Evolutionary conservation across 2,113 vertebrate species (phyloP), one percentile per base, ranked within the genome.

Genomic region (Tetrax tetrax): DNA sequence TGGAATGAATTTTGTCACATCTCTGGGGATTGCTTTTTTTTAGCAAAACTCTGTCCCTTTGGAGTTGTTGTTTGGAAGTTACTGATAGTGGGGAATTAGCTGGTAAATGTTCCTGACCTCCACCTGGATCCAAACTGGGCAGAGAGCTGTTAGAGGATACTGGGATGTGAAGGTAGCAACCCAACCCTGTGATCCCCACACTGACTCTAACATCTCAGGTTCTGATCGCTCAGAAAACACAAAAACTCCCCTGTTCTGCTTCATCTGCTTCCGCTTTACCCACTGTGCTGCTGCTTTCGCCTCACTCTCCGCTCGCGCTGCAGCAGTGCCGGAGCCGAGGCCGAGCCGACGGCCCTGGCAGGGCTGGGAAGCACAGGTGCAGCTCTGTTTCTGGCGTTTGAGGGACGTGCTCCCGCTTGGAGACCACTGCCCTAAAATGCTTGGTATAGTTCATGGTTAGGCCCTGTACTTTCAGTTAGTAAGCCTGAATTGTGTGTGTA

Each of bases 301-400:
- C 38, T 33, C 1, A 2, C 43, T 22, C 54, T 27, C 37, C 0
- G 1, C 48, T 75, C 1, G 0, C 29, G 31, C 47, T 61, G 53
- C 63, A 71, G 56, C 33, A 28, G 87, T 31, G 51, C 51, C 0
- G 1, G 51, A 31, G 43, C 48, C 0, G 1, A n/a, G 31, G 51
- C 72, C 47, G 14, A 53, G 41, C 56, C 57, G 6, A 7, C 2
- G 33, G 29, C 2, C 3, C 35, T 48, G 63, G 50, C 69, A 66
- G 56, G 37, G 47, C 54, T 0, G 1, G 1, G 3, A 28, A 41
- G 57, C 1, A 0, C 70, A 75, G 24, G 24, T 4, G 8, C 51
- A 59, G 48, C 57, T 83, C 75, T 14, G 22, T 8, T 47, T 5
- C 63, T 69, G 54, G 31, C 6, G 4, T 81, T 69, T 28, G 41